Conservation (phyloP, 2,113 vertebrate species). For the Tachysurus vachellii region DNA sequence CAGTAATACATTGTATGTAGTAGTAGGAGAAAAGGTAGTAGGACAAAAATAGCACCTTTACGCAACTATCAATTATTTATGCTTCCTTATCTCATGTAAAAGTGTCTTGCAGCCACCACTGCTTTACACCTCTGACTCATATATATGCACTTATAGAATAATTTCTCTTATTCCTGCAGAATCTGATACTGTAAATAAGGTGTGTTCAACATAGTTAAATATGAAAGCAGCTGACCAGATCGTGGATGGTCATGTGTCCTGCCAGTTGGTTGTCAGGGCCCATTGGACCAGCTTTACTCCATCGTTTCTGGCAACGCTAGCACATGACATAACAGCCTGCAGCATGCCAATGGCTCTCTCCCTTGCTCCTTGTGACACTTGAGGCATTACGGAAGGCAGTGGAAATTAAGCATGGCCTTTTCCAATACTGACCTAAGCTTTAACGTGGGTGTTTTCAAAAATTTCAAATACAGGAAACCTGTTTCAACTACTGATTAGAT, state of each 20-base stretch:
- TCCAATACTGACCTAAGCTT: neutral
- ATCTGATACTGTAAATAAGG: neutral
- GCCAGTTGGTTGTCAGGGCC: neutral
- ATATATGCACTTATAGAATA: neutral
- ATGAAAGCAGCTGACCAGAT: neutral
- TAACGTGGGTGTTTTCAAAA: neutral
- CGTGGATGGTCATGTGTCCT: neutral
- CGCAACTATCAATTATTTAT: neutral
- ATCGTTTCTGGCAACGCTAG: slow-evolving; percentile 10
- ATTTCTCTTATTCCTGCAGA: neutral
- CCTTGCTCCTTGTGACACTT: slow-evolving; percentile 4
- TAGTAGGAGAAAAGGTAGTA: neutral
- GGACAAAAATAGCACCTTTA: neutral
- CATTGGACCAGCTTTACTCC: neutral
- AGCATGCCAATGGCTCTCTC: slow-evolving; percentile 26
- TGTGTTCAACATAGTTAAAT: neutral
- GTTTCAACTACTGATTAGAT: neutral
- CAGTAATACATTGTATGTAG: neutral
- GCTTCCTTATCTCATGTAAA: neutral
- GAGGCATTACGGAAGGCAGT: slow-evolving; percentile 16
- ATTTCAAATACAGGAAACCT: neutral
- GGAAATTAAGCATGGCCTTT: neutral
- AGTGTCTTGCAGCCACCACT: neutral
- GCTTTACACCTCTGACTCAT: neutral
- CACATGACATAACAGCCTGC: slow-evolving; percentile 33